A percentile compares a stretch with the other conserved stretches of the same genome.
Conservation (phyloP, 2,888 invertebrate species). For the Caenorhabditis afra region DNA sequence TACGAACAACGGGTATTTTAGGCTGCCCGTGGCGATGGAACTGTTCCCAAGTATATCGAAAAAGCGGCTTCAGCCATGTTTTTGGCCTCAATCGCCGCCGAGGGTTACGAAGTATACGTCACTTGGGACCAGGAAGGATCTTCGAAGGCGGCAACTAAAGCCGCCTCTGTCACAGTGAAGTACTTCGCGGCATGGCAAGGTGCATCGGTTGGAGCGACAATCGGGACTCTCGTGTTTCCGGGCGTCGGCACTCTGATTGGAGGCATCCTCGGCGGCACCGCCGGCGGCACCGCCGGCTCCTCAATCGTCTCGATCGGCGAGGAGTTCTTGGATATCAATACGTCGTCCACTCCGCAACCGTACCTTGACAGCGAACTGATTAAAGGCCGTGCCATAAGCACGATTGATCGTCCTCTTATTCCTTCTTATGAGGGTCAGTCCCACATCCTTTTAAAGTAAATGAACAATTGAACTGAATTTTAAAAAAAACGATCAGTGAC, state of each 20-base stretch:
- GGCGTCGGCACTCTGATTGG: slow-evolving; percentile 3
- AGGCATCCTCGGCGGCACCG: background rate
- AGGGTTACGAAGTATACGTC: background rate
- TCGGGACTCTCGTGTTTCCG: background rate
- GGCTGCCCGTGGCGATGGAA: background rate
- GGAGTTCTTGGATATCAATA: too few species aligned
- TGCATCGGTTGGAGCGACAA: background rate
- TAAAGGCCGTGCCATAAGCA: too few species aligned
- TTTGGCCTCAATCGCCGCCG: background rate
- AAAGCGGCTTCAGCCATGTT: background rate
- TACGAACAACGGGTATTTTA: background rate
- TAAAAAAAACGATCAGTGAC: too few species aligned
- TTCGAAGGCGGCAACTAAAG: background rate
- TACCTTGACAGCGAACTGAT: too few species aligned
- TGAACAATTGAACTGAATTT: too few species aligned
- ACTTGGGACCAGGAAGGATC: background rate
- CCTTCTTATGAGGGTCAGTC: too few species aligned
- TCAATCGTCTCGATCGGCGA: too few species aligned
- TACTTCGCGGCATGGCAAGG: background rate
- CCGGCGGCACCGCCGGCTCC: too few species aligned
- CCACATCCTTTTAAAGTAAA: too few species aligned
- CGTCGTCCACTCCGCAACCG: too few species aligned
- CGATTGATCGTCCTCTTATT: too few species aligned
- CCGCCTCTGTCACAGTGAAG: too few species aligned
- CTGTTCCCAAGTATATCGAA: background rate